Evolutionary conservation across 2,113 vertebrate species (phyloP), one percentile per base, ranked within the genome.

Genomic region (Trachemys scripta): DNA sequence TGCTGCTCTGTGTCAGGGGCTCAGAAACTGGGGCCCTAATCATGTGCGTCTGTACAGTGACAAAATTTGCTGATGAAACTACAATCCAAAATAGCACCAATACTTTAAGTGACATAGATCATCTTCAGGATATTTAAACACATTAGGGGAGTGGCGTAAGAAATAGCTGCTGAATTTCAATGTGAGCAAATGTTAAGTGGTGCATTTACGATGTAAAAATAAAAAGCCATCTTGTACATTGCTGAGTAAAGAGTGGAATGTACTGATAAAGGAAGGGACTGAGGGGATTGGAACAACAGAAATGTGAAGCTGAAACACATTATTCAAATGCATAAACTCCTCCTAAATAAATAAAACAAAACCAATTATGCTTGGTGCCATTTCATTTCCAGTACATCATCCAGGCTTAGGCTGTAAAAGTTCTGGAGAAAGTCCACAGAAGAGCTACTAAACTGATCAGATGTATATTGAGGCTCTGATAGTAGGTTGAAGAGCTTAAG

Each of bases 71-170:
- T 93, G 91, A 96, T 56, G 78, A 85, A 90, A 94, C 91, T 88
- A 95, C 86, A 85, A 92, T 90, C 86, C 93, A 50, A 85, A 93
- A 85, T 87, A 94, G 90, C 54, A 31, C 51, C 92, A 90, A 69
- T 82, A 94, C 82, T 95, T 89, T 92, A 94, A 93, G 86, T 92
- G 88, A 76, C 94, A 96, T 94, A 92, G 93, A 95, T 97, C 89
- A 54, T 95, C 84, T 87, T 69, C 49, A 69, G 79, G 92, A 95
- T 92, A 96, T 87, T 93, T 94, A 90, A 96, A 79, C 27, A 79
- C 90, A 82, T 94, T 95, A 95, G 96, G 75, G 80, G 82, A 89
- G 92, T 9, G 82, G 50, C 2, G 87, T 84, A 94, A 91, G 84
- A 92, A 94, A 91, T 2, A 81, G 84, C 80, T 91, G 79, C 80